A percentile compares a stretch with the other conserved stretches of the same genome.
Conservation (phyloP, 2,888 invertebrate genomes). For the Margaritifera margaritifera region DNA sequence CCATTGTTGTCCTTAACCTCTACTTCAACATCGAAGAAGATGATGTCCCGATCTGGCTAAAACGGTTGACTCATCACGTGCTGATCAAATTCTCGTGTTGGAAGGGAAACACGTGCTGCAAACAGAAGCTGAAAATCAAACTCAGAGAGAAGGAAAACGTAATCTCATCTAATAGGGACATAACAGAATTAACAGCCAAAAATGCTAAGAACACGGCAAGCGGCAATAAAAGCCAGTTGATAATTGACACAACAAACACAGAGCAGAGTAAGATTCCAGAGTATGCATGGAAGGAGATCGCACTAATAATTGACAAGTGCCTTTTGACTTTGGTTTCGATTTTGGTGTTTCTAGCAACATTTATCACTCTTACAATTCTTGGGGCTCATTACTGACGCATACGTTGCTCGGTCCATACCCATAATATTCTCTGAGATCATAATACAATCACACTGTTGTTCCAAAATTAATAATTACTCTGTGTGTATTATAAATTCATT, state of each 20-base stretch:
- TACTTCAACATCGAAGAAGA: constrained; percentile 38
- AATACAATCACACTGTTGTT: no score
- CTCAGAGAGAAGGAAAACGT: neutral
- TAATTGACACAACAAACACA: no score
- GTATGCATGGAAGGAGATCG: constrained; percentile 35
- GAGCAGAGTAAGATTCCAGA: neutral
- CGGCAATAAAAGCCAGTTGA: neutral
- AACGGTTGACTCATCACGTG: constrained; percentile 17
- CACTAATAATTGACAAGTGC: constrained; percentile 31
- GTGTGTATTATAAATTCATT: no score
- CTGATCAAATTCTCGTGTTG: constrained; percentile 24
- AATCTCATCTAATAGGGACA: constrained; percentile 1
- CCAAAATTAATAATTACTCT: no score
- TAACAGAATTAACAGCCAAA: neutral
- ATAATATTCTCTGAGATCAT: no score
- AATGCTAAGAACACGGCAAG: neutral
- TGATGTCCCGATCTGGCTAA: constrained; percentile 24
- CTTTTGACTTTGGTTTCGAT: constrained; percentile 31
- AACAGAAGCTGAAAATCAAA: neutral
- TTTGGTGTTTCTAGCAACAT: neutral
- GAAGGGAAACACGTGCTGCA: constrained; percentile 10
- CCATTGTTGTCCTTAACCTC: constrained; percentile 33
- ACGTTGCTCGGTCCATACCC: no score
- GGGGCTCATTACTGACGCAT: neutral
- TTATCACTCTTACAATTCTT: neutral